phyloP scores from a whole-genome alignment of 37 sponge, comb jelly and placozoan genomes.

The Aplysina aerophoba region DNA sequence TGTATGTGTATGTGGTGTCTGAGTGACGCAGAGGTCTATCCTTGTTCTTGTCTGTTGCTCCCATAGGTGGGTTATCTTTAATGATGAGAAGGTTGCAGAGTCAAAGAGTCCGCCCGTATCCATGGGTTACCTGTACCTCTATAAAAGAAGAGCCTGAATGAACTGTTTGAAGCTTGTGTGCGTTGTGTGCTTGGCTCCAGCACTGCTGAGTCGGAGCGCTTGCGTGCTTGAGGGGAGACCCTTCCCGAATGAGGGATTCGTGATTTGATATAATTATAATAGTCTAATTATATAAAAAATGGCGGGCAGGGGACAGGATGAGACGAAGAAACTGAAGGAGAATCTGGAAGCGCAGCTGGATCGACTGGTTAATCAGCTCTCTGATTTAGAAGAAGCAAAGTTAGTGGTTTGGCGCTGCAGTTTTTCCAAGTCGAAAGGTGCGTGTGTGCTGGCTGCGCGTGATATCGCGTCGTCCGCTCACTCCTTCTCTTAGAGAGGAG shows the following conservation, averaged over 20 bases:
- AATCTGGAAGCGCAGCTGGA: slow-evolving; percentile 96
- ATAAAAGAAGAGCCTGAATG: slow-evolving; percentile 55
- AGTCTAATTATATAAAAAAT: slow-evolving; percentile 9
- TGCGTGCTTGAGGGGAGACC: too few species aligned
- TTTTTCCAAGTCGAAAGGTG: neutral
- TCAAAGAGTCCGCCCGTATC: slow-evolving; percentile 80
- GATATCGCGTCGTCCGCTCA: too few species aligned
- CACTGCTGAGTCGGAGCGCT: too few species aligned
- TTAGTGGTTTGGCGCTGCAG: slow-evolving; percentile 26
- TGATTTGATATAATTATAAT: too few species aligned
- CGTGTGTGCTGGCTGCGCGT: neutral
- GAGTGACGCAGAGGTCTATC: too few species aligned
- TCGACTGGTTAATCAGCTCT: slow-evolving; percentile 91
- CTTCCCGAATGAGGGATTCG: too few species aligned
- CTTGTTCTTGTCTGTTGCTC: too few species aligned
- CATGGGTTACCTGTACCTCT: slow-evolving; percentile 90
- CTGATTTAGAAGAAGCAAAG: slow-evolving; percentile 95
- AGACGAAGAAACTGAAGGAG: slow-evolving; percentile 85
- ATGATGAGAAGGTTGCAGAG: slow-evolving; percentile 88
- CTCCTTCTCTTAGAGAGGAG: slow-evolving; percentile 75
- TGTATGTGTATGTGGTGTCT: slow-evolving; percentile 15
- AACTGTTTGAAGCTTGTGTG: neutral
- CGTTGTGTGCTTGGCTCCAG: too few species aligned
- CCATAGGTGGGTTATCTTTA: slow-evolving; percentile 83
- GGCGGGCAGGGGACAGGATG: slow-evolving; percentile 68